Evolutionary conservation across 2,888 invertebrate species (phyloP), one percentile per base, ranked within the genome.

Genomic region (Eupithecia subumbrata): DNA sequence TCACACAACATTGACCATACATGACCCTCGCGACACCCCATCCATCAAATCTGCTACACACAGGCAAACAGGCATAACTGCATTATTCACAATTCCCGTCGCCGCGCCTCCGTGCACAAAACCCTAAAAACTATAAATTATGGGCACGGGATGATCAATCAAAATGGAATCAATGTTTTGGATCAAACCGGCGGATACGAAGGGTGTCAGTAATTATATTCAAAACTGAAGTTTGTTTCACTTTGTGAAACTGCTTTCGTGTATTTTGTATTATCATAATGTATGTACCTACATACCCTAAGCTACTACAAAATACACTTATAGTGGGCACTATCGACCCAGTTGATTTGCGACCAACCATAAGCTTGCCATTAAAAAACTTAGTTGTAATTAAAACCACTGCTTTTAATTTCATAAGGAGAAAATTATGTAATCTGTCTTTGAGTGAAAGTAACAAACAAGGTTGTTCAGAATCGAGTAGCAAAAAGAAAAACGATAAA

Each of bases 401-500:
- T 56, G 5, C 60, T 60, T 14, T 25, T 25, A 1, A 60, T 25
- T 60, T 25, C 5, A 25, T 22, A 8, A 34, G 3, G 1, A 71
- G 30, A 56, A 52, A 71, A 67, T 12, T 60, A 16, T 34, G 63
- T 74, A 71, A 71, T 88, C 87, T 76, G 87, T 86, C 85, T 86
- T 84, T 85, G 85, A 84, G 80, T 81, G 85, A 84, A 85, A 87
- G 86, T 83, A 85, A 85, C 86, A 85, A 87, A 87, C 84, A 85
- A 84, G 84, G 79, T 81, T 22, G 52, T 34, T 67, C 71, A 78
- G 84, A 82, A 86, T 85, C 84, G 69, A 83, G 84, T 81, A 79
- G 80, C 63, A 86, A 90, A 90, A 92, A 92, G 88, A 89, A 87
- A 87, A 90, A 87, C 91, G 85, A 92, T 92, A 92, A 91, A 93